Conservation (phyloP, 1,140 invertebrate species). For the Drosophila athabasca region DNA sequence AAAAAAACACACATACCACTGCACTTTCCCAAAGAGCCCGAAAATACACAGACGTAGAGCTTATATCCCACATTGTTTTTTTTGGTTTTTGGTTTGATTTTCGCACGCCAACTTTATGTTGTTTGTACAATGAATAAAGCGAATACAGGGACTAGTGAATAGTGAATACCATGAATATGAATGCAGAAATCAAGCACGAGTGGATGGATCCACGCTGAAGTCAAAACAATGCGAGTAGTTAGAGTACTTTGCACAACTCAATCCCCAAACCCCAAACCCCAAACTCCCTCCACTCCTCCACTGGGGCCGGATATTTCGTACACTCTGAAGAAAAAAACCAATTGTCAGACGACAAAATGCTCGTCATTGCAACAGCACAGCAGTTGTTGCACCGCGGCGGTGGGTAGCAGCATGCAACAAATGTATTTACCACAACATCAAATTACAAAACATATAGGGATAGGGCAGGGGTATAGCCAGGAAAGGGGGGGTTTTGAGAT, state of each 20-base stretch:
- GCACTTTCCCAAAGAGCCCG: slow-evolving; percentile 42
- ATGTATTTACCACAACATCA: slow-evolving; percentile 34
- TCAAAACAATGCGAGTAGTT: slow-evolving; percentile 46
- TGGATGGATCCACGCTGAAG: slow-evolving; percentile 32
- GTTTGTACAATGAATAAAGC: slow-evolving; percentile 8
- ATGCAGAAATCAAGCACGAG: slow-evolving; percentile 34
- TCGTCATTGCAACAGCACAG: slow-evolving; percentile 51
- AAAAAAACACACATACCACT: not conserved
- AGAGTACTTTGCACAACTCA: slow-evolving; percentile 46
- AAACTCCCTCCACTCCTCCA: no score
- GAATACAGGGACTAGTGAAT: not conserved
- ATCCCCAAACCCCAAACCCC: not conserved
- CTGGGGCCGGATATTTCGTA: slow-evolving; percentile 41
- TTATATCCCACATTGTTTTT: slow-evolving; percentile 25
- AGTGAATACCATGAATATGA: slow-evolving; percentile 35
- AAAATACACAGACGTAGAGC: slow-evolving; percentile 5
- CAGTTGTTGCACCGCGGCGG: no score
- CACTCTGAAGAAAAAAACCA: slow-evolving; percentile 14
- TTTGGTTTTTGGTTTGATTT: slow-evolving; percentile 7
- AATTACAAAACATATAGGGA: slow-evolving; percentile 5
- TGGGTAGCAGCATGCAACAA: slow-evolving; percentile 47
- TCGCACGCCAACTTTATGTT: slow-evolving; percentile 56
- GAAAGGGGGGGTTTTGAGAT: no score
- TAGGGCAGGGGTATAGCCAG: not conserved
- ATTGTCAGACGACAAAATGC: slow-evolving; percentile 60